phyloP scores from a whole-genome alignment of 2,797 vertebrate species.

The Lagodon rhomboides region DNA sequence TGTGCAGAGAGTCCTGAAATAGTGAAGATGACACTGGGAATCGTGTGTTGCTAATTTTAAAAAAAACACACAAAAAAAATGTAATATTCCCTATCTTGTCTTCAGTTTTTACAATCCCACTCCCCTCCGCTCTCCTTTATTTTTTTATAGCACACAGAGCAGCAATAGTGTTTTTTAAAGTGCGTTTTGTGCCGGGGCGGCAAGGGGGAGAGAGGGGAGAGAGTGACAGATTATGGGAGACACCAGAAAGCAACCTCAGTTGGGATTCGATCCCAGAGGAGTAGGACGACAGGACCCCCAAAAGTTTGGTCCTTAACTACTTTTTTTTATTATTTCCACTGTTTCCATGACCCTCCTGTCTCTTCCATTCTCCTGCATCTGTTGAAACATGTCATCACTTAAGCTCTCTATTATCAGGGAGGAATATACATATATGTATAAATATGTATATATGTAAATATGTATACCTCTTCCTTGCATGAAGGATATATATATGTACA shows the following conservation, averaged over 20 bases:
- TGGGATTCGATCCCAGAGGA: conserved; percentile 34
- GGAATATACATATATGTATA: conserved; percentile 17
- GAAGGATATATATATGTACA: conserved; percentile 9
- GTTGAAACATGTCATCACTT: conserved; percentile 39
- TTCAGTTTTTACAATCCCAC: conserved; percentile 4
- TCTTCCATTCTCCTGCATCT: conserved; percentile 15
- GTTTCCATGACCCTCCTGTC: background rate
- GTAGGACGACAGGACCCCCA: background rate
- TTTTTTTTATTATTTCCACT: conserved; percentile 9
- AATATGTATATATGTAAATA: background rate
- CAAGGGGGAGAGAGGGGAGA: conserved; percentile 1
- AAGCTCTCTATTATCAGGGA: conserved; percentile 26
- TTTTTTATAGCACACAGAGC: conserved; percentile 12
- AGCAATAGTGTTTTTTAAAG: background rate
- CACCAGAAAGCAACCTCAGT: background rate
- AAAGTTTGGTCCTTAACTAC: conserved; percentile 17
- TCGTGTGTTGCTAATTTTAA: background rate
- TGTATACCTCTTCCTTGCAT: too few species aligned
- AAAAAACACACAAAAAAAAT: background rate
- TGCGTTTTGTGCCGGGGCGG: background rate
- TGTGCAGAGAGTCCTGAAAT: background rate
- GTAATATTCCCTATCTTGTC: conserved; percentile 11
- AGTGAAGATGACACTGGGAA: conserved; percentile 5
- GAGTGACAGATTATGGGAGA: conserved; percentile 12
- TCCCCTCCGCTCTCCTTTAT: conserved; percentile 13